phyloP scores from a whole-genome alignment of 2,797 vertebrate genomes.

The Dermochelys coriacea region DNA sequence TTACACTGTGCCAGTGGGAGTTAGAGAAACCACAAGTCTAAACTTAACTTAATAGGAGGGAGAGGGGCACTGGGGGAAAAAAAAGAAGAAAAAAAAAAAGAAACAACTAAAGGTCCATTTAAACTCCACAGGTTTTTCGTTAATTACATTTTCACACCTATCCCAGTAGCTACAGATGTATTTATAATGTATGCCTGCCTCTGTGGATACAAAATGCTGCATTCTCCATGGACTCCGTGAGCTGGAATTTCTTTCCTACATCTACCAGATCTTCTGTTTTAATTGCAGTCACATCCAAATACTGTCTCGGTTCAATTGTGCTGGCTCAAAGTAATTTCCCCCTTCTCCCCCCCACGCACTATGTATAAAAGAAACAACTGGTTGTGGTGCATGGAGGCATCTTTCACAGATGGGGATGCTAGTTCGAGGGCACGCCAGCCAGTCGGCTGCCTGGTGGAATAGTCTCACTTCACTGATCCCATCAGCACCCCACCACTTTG shows the following conservation, averaged over 20 bases:
- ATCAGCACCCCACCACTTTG: rapidly evolving
- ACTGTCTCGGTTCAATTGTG: slow-evolving; percentile 14
- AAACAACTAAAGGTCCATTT: slow-evolving; percentile 79
- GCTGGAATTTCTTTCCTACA: slow-evolving; percentile 40
- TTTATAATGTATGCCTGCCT: slow-evolving; percentile 74
- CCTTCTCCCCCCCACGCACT: neutral
- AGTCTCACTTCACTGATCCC: neutral
- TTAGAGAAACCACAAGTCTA: slow-evolving; percentile 74
- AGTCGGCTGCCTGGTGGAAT: neutral
- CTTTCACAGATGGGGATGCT: neutral
- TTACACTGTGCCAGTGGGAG: slow-evolving; percentile 82
- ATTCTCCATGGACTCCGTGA: slow-evolving; percentile 43
- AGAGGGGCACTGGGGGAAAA: neutral
- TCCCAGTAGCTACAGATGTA: slow-evolving; percentile 72
- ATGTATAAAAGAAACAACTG: neutral
- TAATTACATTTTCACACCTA: slow-evolving; percentile 83
- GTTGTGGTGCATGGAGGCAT: neutral
- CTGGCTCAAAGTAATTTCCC: slow-evolving; percentile 22
- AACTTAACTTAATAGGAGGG: slow-evolving; percentile 76
- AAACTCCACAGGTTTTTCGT: slow-evolving; percentile 80
- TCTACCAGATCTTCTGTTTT: slow-evolving; percentile 53
- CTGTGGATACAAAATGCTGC: slow-evolving; percentile 27
- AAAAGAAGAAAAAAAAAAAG: slow-evolving; percentile 60
- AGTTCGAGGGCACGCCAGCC: neutral
- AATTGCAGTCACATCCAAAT: slow-evolving; percentile 44